These are phyloP conservation scores for Hippoglossus stenolepis DNA, from an alignment of 2,113 vertebrate species.

Conservation along the genomic window DNA sequence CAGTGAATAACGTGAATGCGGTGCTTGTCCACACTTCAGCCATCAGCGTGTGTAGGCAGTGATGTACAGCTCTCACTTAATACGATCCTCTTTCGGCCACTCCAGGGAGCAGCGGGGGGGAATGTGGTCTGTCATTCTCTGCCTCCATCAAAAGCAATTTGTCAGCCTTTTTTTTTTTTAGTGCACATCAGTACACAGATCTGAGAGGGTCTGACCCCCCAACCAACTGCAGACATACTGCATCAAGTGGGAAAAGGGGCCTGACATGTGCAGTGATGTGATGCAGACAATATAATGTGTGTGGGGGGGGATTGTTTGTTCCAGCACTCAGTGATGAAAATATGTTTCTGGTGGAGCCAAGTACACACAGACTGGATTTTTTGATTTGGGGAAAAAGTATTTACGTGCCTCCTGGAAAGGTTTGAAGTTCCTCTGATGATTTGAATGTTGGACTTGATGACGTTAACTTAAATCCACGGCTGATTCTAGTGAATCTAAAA, in stretches of 20 bases:
- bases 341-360: background rate
- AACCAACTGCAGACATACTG: slow-evolving; percentile 38
- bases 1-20: slow-evolving; percentile 5
- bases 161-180: slow-evolving; percentile 55
- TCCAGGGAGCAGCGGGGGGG: slow-evolving; percentile 15
- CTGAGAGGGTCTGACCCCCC: slow-evolving; percentile 48
- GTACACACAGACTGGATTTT: slow-evolving; percentile 30
- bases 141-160: slow-evolving; percentile 70
- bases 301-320: no score
- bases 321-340: no score
- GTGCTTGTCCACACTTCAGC: slow-evolving; percentile 21
- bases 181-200: slow-evolving; percentile 60
- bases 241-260: slow-evolving; percentile 26
- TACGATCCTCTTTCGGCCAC: slow-evolving; percentile 34
- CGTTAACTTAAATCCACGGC: no score
- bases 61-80: slow-evolving; percentile 48
- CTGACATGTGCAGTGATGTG: no score
- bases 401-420: no score
- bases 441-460: no score
- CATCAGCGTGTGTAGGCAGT: slow-evolving; percentile 29
- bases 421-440: no score
- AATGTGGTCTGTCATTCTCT: slow-evolving; percentile 57
- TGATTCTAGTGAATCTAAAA: no score
- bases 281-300: no score
- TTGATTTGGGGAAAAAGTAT: slow-evolving; percentile 1